A percentile compares a stretch with the other conserved stretches of the same genome.
These are phyloP conservation scores for Automeris io DNA, from an alignment of 2,888 invertebrate species.

Conservation along the genomic window DNA sequence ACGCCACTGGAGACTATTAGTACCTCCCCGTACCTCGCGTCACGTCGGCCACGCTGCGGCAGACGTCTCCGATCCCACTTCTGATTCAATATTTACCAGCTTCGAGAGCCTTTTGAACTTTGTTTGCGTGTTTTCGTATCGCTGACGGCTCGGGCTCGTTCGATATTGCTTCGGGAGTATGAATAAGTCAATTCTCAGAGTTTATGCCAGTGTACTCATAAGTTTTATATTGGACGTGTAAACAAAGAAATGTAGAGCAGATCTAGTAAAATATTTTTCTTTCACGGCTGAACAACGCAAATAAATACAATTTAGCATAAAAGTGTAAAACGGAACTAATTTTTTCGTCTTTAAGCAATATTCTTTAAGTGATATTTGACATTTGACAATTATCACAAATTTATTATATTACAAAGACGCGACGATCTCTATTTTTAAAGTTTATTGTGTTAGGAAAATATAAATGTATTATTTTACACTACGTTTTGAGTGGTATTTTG, in stretches of 20 bases:
- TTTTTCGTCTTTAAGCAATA: no score
- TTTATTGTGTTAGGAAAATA: no score
- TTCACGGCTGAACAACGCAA: conserved; percentile 19
- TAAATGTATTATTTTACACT: no score
- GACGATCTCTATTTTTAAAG: no score
- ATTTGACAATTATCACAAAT: no score
- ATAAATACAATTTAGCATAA: no score
- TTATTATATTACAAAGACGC: no score
- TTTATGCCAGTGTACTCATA: conserved; percentile 44
- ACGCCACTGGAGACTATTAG: conserved; percentile 77
- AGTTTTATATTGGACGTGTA: conserved; percentile 52
- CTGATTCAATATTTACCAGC: conserved; percentile 76
- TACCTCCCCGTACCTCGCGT: conserved; percentile 27
- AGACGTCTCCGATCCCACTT: conserved; percentile 73
- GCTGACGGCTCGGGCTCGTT: conserved; percentile 64
- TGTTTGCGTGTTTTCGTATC: conserved; percentile 76
- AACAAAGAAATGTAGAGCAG: conserved; percentile 35
- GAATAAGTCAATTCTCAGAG: conserved; percentile 67
- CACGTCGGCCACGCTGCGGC: conserved; percentile 32
- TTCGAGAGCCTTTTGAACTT: conserved; percentile 75
- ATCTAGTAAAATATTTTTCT: conserved; percentile 35
- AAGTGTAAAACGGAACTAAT: no score
- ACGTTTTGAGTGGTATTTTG: no score
- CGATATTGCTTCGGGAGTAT: conserved; percentile 71
- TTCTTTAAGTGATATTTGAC: no score